Evolutionary conservation across 1,140 invertebrate genomes (phyloP).

Genomic region (Caenorhabditis latens): DNA sequence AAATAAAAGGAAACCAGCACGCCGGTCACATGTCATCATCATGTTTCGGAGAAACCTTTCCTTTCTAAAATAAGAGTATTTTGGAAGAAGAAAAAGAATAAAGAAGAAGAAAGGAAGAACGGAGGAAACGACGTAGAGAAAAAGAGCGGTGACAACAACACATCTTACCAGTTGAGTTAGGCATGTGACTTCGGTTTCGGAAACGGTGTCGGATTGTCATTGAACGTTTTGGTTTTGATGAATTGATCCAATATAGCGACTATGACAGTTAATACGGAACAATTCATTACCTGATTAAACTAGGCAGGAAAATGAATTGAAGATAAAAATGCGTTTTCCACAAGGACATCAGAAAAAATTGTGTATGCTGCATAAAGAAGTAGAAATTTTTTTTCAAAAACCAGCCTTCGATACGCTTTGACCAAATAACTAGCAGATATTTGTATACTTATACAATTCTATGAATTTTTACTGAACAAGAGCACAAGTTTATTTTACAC

Average conservation of each 20-base stretch:
- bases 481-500: no score
- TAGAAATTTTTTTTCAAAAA: no score
- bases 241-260: background rate
- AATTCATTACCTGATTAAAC: no score
- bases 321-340: no score
- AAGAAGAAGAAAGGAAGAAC: background rate
- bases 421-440: no score
- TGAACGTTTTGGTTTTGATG: background rate
- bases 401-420: no score
- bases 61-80: constrained; percentile 39
- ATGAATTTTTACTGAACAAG: no score
- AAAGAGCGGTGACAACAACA: background rate
- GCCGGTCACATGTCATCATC: constrained; percentile 48
- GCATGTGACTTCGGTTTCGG: background rate
- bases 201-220: background rate
- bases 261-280: no score
- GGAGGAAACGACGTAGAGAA: background rate
- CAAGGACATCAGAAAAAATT: no score
- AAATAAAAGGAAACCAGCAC: constrained; percentile 40
- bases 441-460: no score
- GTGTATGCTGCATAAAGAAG: no score
- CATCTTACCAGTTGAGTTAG: constrained; percentile 16
- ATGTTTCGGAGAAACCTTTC: constrained; percentile 45
- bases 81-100: background rate
- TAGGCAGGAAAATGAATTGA: no score